phyloP scores from a whole-genome alignment of 2,113 vertebrate genomes.

The Pedionomus torquatus region DNA sequence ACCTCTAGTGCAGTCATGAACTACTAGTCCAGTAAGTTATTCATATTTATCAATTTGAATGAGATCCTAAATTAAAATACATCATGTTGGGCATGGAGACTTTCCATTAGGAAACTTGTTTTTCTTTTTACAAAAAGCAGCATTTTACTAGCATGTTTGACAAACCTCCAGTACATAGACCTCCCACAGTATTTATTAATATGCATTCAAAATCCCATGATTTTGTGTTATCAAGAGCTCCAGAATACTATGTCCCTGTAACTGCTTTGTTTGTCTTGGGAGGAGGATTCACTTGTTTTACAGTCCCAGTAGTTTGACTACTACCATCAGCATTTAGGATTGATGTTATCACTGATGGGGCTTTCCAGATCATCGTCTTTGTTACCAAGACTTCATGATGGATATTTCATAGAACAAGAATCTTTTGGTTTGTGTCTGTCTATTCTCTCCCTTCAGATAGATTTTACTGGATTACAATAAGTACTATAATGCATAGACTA shows the following conservation, averaged over 20 bases:
- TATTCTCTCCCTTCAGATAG: background rate
- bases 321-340: background rate
- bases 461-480: background rate
- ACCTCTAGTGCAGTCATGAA: background rate
- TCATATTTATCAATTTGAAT: conserved; percentile 13
- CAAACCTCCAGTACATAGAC: background rate
- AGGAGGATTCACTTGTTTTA: background rate
- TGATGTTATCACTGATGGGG: background rate
- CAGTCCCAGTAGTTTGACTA: background rate
- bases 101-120: background rate
- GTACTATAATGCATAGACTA: background rate
- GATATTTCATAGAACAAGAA: background rate
- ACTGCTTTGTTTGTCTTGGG: background rate
- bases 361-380: background rate
- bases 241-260: background rate
- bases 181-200: background rate
- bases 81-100: background rate
- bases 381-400: background rate
- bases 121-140: background rate
- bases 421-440: background rate
- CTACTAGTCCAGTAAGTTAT: conserved; percentile 17
- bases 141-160: background rate
- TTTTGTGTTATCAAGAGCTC: background rate
- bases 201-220: background rate
- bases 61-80: background rate